phyloP scores from a whole-genome alignment of 1,140 invertebrate genomes.

The Drosophila albomicans region DNA sequence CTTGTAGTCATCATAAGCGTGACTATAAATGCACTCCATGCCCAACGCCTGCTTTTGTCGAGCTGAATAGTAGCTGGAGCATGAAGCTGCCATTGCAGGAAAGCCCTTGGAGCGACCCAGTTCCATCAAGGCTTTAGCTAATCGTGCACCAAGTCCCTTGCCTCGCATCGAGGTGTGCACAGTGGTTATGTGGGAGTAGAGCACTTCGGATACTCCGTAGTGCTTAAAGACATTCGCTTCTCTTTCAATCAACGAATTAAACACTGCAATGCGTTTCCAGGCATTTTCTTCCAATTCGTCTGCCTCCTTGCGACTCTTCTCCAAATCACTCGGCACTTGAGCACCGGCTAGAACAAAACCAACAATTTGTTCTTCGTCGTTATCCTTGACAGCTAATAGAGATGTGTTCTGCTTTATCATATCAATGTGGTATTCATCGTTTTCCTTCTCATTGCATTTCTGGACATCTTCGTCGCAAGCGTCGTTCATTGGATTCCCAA shows the following conservation, averaged over 20 bases:
- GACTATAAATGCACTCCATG: constrained; percentile 43
- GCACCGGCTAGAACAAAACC: constrained; percentile 42
- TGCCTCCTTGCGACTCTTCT: constrained; percentile 39
- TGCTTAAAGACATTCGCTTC: constrained; percentile 49
- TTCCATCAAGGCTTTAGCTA: constrained; percentile 51
- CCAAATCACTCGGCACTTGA: constrained; percentile 24
- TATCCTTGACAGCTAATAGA: constrained; percentile 36
- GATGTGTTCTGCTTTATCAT: constrained; percentile 43
- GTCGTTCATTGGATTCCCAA: constrained; percentile 25
- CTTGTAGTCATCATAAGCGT: constrained; percentile 53
- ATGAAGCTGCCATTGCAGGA: constrained; percentile 49
- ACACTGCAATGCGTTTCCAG: constrained; percentile 22
- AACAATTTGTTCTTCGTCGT: constrained; percentile 27
- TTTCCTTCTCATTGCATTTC: constrained; percentile 21
- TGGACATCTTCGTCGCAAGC: constrained; percentile 22
- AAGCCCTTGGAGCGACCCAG: constrained; percentile 49
- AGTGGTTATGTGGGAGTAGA: constrained; percentile 54
- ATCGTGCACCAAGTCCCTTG: constrained; percentile 41
- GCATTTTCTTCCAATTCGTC: constrained; percentile 18
- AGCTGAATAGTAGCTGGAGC: constrained; percentile 51
- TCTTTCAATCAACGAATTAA: constrained; percentile 37
- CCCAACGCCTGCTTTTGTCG: constrained; percentile 46
- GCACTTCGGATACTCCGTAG: constrained; percentile 21
- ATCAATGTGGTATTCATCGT: constrained; percentile 31
- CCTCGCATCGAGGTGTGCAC: constrained; percentile 50